Evolutionary conservation across 1,140 invertebrate species (phyloP), one percentile per base, ranked within the genome.

Genomic region (Dolichoris vasculosae): DNA sequence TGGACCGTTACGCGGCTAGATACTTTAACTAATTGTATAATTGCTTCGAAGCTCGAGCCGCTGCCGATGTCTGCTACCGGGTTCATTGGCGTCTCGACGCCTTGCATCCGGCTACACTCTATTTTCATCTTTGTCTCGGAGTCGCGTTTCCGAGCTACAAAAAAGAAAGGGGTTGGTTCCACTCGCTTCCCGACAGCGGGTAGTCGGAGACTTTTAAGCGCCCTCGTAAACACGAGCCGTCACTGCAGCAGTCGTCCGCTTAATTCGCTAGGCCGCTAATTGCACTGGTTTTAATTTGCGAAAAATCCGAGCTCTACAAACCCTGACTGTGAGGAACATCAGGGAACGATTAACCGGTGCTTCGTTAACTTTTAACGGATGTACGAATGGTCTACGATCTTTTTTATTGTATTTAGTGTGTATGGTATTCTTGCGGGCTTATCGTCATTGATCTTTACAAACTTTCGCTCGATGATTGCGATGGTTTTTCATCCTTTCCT

Each of bases 21-120:
- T 92, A 92, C 91, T 93, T 92, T 93, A 91, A 90, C 91, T 93
- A 93, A 93, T 93, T 93, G 92, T 92, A 93, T 93, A 93, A 93
- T 93, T 93, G 92, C 91, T 91, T 86, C 82, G 38, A 87, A 89
- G 88, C 88, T 88, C 85, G 83, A 30, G 30, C 48, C n/a, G 73
- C n/a, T 9, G 13, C 69, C 64, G 63, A 30, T 51, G 55, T 69
- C 67, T 82, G 86, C 30, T 83, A 84, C 85, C 86, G 83, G 77
- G 83, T 80, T 86, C 43, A 87, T 88, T 80, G 89, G 86, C 89
- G 88, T 91, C 87, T 89, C 86, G 89, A 90, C 89, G 90, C 90
- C 88, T 88, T 82, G 78, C 83, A 88, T 89, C 88, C 89, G 85
- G 87, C 85, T 78, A 77, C 82, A 86, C 86, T 87, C 76, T 43